Conservation (phyloP, 2,797 vertebrate species). For the Aeoliscus strigatus region DNA sequence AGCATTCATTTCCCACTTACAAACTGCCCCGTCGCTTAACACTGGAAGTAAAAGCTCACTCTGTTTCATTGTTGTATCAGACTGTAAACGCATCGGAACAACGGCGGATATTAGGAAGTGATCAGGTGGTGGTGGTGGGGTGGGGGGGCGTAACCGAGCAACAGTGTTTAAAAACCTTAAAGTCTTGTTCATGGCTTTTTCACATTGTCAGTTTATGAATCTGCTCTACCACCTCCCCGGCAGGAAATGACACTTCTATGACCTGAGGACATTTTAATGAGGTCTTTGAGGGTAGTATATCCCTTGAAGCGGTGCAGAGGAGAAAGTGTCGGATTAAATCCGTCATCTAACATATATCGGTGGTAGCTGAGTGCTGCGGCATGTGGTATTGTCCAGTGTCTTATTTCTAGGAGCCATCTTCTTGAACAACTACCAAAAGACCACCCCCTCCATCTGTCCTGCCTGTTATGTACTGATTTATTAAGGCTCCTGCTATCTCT, state of each 20-base stretch:
- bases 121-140: neutral
- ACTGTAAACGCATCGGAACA: conserved; percentile 17
- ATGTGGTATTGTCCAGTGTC: conserved; percentile 16
- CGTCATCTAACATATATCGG: neutral
- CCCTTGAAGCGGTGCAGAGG: conserved; percentile 1
- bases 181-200: conserved; percentile 20
- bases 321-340: conserved; percentile 1
- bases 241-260: conserved; percentile 32
- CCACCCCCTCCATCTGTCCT: conserved; percentile 60
- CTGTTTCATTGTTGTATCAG: conserved; percentile 2
- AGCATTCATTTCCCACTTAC: conserved; percentile 31
- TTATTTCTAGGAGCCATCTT: conserved; percentile 47
- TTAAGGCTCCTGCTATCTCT: conserved; percentile 27
- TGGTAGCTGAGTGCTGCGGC: conserved; percentile 7
- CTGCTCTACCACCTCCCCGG: conserved; percentile 16
- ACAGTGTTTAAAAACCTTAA: conserved; percentile 9
- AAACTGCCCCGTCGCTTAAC: conserved; percentile 22
- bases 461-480: conserved; percentile 44
- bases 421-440: conserved; percentile 58
- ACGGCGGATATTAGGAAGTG: conserved; percentile 4
- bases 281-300: conserved; percentile 6
- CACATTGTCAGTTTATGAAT: conserved; percentile 37
- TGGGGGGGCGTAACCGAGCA: conserved; percentile 1
- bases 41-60: conserved; percentile 20
- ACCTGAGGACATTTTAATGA: conserved; percentile 42